A percentile compares a stretch with the other conserved stretches of the same genome.
phyloP scores from a whole-genome alignment of 2,888 invertebrate genomes.

The Spodoptera littoralis region DNA sequence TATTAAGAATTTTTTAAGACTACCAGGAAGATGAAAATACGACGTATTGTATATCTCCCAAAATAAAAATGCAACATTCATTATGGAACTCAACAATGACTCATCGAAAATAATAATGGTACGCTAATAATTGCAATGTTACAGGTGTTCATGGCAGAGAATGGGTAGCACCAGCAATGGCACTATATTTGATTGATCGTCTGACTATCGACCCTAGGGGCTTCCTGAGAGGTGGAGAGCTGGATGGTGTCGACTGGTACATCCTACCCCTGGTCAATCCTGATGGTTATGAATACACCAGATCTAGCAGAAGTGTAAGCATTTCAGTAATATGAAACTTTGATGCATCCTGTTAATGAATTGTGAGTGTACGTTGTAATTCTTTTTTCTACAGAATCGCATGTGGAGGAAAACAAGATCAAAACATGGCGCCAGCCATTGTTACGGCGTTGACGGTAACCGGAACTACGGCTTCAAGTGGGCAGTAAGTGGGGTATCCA shows the following conservation, averaged over 20 bases:
- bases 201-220: conserved; percentile 77
- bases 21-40: no score
- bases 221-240: conserved; percentile 69
- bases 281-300: conserved; percentile 92
- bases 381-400: conserved; percentile 83
- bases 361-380: background rate
- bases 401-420: conserved; percentile 91
- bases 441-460: conserved; percentile 91
- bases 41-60: no score
- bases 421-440: conserved; percentile 64
- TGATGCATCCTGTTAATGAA: no score
- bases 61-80: no score
- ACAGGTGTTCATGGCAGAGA: conserved; percentile 90
- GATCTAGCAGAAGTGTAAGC: conserved; percentile 72
- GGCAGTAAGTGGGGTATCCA: conserved; percentile 91
- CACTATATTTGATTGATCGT: conserved; percentile 88
- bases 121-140: background rate
- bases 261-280: conserved; percentile 92
- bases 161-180: conserved; percentile 90
- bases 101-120: no score
- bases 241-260: conserved; percentile 91
- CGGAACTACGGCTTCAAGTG: conserved; percentile 92
- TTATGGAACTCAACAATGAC: no score
- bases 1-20: no score
- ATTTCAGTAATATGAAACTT: conserved; percentile 1